These are phyloP conservation scores for Anoplius nigerrimus DNA, from an alignment of 2,888 invertebrate species.

Conservation along the genomic window DNA sequence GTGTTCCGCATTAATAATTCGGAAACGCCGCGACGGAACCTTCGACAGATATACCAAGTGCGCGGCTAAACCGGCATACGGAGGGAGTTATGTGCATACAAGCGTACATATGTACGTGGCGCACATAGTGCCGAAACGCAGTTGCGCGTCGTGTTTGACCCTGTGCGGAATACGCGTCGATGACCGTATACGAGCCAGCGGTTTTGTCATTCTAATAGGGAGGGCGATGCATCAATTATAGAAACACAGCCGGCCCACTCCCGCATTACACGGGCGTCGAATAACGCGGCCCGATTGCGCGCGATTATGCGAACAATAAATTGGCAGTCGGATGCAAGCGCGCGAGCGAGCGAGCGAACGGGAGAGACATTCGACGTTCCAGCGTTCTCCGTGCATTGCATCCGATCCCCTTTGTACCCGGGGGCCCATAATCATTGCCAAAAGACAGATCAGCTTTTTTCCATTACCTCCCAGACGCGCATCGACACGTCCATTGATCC, in stretches of 20 bases:
- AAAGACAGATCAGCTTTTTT: too few species aligned
- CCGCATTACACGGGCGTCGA: conserved; percentile 64
- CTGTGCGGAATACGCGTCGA: conserved; percentile 47
- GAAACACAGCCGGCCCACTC: conserved; percentile 64
- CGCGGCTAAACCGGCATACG: too few species aligned
- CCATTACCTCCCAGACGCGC: too few species aligned
- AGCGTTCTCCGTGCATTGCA: conserved; percentile 19
- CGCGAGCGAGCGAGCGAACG: too few species aligned
- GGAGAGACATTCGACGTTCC: conserved; percentile 49
- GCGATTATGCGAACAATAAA: conserved; percentile 71
- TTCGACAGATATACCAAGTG: too few species aligned
- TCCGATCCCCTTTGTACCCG: conserved; percentile 27
- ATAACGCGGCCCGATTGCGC: conserved; percentile 67
- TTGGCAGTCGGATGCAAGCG: conserved; percentile 56
- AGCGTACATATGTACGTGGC: not conserved
- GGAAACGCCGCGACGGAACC: too few species aligned
- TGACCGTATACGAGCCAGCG: conserved; percentile 55
- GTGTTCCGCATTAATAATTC: too few species aligned
- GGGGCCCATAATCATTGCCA: conserved; percentile 8
- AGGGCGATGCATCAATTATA: conserved; percentile 72
- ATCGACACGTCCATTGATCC: too few species aligned
- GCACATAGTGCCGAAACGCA: not conserved
- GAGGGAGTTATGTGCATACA: too few species aligned
- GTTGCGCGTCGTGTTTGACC: conserved; percentile 15
- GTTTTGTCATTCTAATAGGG: conserved; percentile 71